These are phyloP conservation scores for Trypoxylon attenuatum DNA, from an alignment of 2,888 invertebrate species.

Conservation along the genomic window DNA sequence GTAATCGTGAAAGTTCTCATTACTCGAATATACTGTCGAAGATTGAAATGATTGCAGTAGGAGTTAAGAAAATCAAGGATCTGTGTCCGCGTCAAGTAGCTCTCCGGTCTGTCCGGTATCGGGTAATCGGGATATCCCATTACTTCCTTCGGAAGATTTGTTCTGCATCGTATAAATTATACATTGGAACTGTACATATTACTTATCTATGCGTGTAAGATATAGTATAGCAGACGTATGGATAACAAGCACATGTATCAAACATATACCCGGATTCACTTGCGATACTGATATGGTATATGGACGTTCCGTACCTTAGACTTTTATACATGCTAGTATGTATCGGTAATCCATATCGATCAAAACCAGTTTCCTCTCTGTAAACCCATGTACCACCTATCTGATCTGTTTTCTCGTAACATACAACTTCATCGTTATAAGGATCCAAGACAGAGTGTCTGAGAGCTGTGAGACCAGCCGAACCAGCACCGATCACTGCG, in stretches of 20 bases:
- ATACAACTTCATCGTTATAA: constrained; percentile 76
- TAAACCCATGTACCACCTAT: constrained; percentile 96
- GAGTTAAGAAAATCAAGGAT: constrained; percentile 84
- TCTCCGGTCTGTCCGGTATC: constrained; percentile 82
- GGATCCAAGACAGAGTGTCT: constrained; percentile 78
- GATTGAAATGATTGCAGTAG: constrained; percentile 82
- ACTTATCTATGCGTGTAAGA: no score
- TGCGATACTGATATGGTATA: not conserved
- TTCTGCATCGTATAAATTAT: constrained; percentile 78
- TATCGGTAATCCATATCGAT: constrained; percentile 86
- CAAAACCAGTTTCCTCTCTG: constrained; percentile 84
- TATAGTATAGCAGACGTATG: not conserved
- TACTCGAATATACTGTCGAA: constrained; percentile 82
- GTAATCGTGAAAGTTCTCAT: constrained; percentile 35
- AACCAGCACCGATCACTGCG: constrained; percentile 91
- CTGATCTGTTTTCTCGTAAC: constrained; percentile 85
- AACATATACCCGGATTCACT: not conserved
- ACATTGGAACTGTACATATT: not conserved
- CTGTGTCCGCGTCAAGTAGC: constrained; percentile 84
- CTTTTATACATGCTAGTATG: constrained; percentile 95
- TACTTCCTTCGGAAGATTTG: constrained; percentile 94
- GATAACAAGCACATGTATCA: not conserved
- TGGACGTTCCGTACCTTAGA: constrained; percentile 87
- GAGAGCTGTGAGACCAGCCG: constrained; percentile 89
- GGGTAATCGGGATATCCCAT: constrained; percentile 94